Conservation (phyloP, 2,888 invertebrate genomes). For the Dendrolimus houi region DNA sequence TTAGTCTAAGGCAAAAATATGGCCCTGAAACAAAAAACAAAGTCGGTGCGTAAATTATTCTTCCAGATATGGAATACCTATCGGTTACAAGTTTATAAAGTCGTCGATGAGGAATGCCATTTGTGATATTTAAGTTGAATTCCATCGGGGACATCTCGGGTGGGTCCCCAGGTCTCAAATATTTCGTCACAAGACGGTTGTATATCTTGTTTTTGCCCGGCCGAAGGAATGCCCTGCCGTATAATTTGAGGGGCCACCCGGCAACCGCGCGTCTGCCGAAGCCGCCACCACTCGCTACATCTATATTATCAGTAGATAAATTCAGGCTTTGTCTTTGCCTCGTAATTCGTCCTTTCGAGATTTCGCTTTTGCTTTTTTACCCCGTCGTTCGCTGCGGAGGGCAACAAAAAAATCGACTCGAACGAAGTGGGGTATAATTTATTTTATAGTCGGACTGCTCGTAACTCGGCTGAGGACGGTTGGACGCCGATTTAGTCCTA, state of each 20-base stretch:
- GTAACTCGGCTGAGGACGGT: slow-evolving; percentile 74
- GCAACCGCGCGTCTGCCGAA: slow-evolving; percentile 60
- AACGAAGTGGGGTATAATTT: slow-evolving; percentile 75
- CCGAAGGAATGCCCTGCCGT: slow-evolving; percentile 66
- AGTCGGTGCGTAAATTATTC: not conserved
- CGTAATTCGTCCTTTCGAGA: slow-evolving; percentile 74
- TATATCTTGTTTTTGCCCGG: slow-evolving; percentile 72
- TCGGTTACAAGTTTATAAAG: slow-evolving; percentile 28
- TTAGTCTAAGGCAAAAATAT: no score
- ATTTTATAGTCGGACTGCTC: slow-evolving; percentile 75
- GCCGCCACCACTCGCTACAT: slow-evolving; percentile 57
- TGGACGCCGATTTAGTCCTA: slow-evolving; percentile 75
- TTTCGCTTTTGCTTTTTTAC: slow-evolving; percentile 66
- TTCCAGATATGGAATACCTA: not conserved
- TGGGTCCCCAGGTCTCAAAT: slow-evolving; percentile 65
- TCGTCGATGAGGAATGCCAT: slow-evolving; percentile 45
- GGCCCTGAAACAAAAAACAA: no score
- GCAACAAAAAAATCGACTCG: slow-evolving; percentile 74
- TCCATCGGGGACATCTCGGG: slow-evolving; percentile 62
- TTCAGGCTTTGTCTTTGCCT: slow-evolving; percentile 76
- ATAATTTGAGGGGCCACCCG: slow-evolving; percentile 71
- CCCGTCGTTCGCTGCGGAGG: slow-evolving; percentile 42
- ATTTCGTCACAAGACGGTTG: slow-evolving; percentile 70
- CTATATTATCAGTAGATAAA: slow-evolving; percentile 77
- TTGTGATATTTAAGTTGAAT: slow-evolving; percentile 58